Conservation (phyloP, 2,888 invertebrate genomes). For the Lycia hirtaria region DNA sequence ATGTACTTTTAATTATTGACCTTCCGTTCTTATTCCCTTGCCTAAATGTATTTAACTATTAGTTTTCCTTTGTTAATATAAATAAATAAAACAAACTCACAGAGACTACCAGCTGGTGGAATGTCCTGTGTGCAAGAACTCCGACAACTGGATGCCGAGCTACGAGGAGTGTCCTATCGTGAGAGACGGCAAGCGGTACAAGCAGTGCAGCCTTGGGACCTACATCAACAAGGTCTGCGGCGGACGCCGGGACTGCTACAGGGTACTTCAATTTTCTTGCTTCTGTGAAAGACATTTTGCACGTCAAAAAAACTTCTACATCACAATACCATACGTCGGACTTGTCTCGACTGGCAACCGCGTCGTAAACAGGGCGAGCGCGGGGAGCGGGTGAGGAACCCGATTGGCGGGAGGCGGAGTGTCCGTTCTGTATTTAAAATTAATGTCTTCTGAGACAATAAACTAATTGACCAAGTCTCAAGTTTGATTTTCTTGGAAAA, state of each 20-base stretch:
- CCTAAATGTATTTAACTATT: too few relatives aligned
- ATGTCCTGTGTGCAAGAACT: slow-evolving; percentile 70
- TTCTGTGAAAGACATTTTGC: not conserved
- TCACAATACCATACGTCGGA: not conserved
- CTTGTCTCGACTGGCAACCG: too few relatives aligned
- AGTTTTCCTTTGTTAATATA: too few relatives aligned
- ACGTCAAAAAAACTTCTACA: too few relatives aligned
- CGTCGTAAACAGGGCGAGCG: not conserved
- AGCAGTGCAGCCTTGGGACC: slow-evolving; percentile 66
- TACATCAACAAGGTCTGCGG: slow-evolving; percentile 72
- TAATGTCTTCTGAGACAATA: too few relatives aligned
- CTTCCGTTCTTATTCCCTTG: too few relatives aligned
- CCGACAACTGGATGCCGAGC: slow-evolving; percentile 56
- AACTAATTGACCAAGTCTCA: too few relatives aligned
- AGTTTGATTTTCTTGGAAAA: too few relatives aligned
- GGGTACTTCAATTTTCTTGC: slow-evolving; percentile 50
- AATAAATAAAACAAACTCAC: slow-evolving; percentile 10
- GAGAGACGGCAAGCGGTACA: slow-evolving; percentile 62
- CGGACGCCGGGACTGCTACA: slow-evolving; percentile 68
- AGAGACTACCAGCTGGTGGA: slow-evolving; percentile 66
- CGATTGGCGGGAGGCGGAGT: too few relatives aligned
- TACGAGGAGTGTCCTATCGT: slow-evolving; percentile 63
- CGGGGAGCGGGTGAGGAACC: too few relatives aligned
- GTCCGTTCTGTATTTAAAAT: too few relatives aligned
- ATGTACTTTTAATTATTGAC: too few relatives aligned